Conservation (phyloP, 2,888 invertebrate genomes). For the Drosophila mettleri region DNA sequence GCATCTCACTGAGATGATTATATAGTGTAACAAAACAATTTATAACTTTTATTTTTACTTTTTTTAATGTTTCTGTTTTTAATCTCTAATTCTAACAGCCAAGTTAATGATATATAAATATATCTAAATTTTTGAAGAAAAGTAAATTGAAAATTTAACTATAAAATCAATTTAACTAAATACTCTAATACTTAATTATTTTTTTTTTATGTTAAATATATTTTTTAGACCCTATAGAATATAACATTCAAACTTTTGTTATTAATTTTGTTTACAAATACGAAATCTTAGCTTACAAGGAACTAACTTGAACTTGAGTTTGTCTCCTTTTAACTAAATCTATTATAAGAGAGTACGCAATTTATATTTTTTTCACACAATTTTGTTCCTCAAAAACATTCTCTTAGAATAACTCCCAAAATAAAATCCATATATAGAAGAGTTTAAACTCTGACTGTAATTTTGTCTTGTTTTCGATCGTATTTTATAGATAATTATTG, state of each 20-base stretch:
- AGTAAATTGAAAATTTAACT: constrained; percentile 18
- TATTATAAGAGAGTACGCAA: constrained; percentile 4
- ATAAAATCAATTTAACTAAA: constrained; percentile 28
- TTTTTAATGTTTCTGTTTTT: constrained; percentile 18
- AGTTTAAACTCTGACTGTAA: background rate
- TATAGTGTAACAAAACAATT: constrained; percentile 35
- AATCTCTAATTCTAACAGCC: constrained; percentile 40
- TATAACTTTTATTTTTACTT: constrained; percentile 17
- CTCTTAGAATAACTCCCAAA: constrained; percentile 8
- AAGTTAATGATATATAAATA: constrained; percentile 28
- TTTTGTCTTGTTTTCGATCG: background rate
- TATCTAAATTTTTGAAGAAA: constrained; percentile 20
- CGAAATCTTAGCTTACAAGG: constrained; percentile 10
- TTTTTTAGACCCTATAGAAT: constrained; percentile 34
- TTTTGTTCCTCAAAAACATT: constrained; percentile 1
- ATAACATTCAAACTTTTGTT: constrained; percentile 18
- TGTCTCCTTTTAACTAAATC: background rate
- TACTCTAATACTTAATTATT: constrained; percentile 3
- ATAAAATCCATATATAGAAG: background rate
- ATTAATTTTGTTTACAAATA: constrained; percentile 12
- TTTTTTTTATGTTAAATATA: background rate
- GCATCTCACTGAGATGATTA: constrained; percentile 25
- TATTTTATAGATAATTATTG: background rate
- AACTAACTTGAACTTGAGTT: constrained; percentile 16
- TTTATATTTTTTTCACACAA: constrained; percentile 8